phyloP scores from a whole-genome alignment of 2,797 vertebrate genomes.

The Poecilia velifera region DNA sequence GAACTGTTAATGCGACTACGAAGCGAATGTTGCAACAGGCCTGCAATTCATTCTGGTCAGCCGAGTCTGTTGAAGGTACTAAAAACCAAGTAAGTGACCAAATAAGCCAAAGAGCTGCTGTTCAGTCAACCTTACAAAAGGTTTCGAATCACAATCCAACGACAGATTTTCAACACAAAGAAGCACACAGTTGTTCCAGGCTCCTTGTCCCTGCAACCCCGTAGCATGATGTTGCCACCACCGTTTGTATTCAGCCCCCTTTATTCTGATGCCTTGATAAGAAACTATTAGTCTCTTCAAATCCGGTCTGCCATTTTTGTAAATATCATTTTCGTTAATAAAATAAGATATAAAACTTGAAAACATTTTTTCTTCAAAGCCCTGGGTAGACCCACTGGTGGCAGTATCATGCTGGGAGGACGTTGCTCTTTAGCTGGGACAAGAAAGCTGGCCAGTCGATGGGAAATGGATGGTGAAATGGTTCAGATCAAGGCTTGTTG shows the following conservation, averaged over 20 bases:
- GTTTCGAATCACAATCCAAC: not conserved
- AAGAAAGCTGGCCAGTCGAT: not conserved
- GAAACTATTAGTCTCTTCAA: not conserved
- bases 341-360: not conserved
- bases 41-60: constrained; percentile 14
- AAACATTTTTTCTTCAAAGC: not conserved
- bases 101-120: not conserved
- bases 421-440: not conserved
- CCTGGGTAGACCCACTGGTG: not conserved
- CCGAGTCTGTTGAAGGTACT: constrained; percentile 5
- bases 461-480: not conserved
- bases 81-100: not conserved
- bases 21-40: constrained; percentile 35
- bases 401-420: not conserved
- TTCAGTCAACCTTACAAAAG: constrained; percentile 8
- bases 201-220: not conserved
- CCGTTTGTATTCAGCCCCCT: not conserved
- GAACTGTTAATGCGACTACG: constrained; percentile 26
- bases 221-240: not conserved
- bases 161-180: not conserved
- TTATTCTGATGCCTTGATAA: not conserved
- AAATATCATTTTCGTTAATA: not conserved
- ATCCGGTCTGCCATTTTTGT: not conserved
- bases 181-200: not conserved
- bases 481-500: not conserved